Base-by-base conservation (phyloP, 2,113 vertebrate genomes). In the Cepphus grylle region DNA sequence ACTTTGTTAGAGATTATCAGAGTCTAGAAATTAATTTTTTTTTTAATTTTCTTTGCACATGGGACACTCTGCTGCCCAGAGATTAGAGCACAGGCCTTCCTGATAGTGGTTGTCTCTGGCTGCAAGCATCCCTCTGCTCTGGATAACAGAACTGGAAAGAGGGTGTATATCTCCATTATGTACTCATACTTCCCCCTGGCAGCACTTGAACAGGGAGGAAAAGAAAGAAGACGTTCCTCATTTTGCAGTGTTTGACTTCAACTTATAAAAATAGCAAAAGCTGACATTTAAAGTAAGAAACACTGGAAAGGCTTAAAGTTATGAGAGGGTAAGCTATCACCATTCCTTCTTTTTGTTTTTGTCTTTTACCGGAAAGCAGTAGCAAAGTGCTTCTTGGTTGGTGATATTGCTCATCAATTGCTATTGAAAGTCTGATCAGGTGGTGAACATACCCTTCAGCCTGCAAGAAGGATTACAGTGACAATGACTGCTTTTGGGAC, bases 401-500 rank as follows among this genome's bases (percentile, higher is more conserved):
- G 49, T 95, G 78, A 78, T 95, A 88, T 72, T 91, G 61, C 89
- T 97, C 92, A 97, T 98, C 97, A 98, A 96, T 97, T 59, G 92
- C 96, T 97, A 97, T 96, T 96, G 97, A 97, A 97, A 98, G 88
- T 97, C 96, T 97, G 93, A 97, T 97, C 97, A 95, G 97, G 96
- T 98, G 94, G 97, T 95, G 97, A 98, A 83, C 88, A 93, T 97
- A 98, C 90, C 97, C 94, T 98, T 98, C 97, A 97, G 92, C 86
- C 96, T 93, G 88, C 76, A 98, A 98, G 97, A 98, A 98, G 94
- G 96, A 98, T 98, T 98, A 88, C 94, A 95, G 95, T 98, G 97
- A 97, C 98, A 98, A 95, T 98, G 97, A 97, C 97, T 97, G 98
- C 98, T 98, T 98, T 98, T 97, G 97, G 97, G 97, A 98, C 96